These are phyloP conservation scores for Neoascia interrupta DNA, from an alignment of 2,888 invertebrate species.

Conservation along the genomic window DNA sequence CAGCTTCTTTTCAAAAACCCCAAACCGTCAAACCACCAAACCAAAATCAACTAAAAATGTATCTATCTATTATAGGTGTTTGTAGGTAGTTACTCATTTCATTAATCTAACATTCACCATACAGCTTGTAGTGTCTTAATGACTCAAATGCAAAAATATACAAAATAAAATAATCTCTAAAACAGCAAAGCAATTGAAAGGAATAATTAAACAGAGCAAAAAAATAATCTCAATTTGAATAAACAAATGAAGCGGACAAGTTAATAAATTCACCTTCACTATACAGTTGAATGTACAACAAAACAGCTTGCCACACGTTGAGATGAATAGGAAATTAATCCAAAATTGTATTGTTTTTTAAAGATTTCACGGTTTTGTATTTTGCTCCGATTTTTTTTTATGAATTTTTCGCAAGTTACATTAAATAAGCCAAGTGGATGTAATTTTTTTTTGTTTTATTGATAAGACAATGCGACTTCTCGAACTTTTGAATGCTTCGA, in stretches of 20 bases:
- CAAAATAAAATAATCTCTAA: slow-evolving; percentile 7
- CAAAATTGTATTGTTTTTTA: not conserved
- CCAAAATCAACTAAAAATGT: not conserved
- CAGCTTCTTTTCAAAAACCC: not conserved
- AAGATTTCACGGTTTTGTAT: not conserved
- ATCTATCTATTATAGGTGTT: too few relatives aligned
- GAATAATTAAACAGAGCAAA: slow-evolving; percentile 24
- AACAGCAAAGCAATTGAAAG: slow-evolving; percentile 15
- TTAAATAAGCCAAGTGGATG: too few relatives aligned
- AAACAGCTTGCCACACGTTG: slow-evolving; percentile 1
- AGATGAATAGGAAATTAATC: not conserved
- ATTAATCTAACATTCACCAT: not conserved
- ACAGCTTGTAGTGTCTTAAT: slow-evolving; percentile 7
- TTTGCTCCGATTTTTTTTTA: not conserved
- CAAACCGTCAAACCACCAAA: not conserved
- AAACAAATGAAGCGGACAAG: slow-evolving; percentile 59
- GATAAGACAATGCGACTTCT: slow-evolving; percentile 14
- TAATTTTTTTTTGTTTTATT: too few relatives aligned
- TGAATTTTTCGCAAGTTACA: too few relatives aligned
- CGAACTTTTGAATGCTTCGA: slow-evolving; percentile 14
- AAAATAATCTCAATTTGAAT: slow-evolving; percentile 49
- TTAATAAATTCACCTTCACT: slow-evolving; percentile 54
- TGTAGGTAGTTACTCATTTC: too few relatives aligned
- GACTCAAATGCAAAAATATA: slow-evolving; percentile 38
- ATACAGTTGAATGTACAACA: slow-evolving; percentile 6